A percentile compares a stretch with the other conserved stretches of the same genome.
Evolutionary conservation across 2,888 invertebrate species (phyloP).

Genomic region (Allolobophora icterica): DNA sequence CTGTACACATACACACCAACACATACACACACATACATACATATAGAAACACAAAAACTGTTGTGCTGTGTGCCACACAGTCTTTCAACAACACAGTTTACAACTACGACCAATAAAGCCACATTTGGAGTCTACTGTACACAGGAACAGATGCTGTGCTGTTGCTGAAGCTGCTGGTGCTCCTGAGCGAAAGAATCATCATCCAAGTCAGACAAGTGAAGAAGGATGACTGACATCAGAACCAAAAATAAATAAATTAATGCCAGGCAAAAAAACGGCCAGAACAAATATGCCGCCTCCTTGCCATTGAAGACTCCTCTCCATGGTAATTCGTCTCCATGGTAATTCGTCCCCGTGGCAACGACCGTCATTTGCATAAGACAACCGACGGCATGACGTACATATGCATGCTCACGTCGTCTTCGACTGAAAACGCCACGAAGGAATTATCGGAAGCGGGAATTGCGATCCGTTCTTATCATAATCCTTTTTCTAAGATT

Average conservation of each 20-base stretch:
- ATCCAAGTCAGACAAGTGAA: not conserved
- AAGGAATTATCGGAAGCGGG: not conserved
- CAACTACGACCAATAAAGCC: too few relatives aligned
- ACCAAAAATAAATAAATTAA: not conserved
- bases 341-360: not conserved
- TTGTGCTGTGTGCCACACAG: too few relatives aligned
- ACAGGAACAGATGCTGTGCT: too few relatives aligned
- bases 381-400: not conserved
- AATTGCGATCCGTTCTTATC: not conserved
- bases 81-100: too few relatives aligned
- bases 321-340: not conserved
- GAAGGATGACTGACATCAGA: not conserved
- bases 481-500: not conserved
- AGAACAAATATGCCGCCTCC: not conserved
- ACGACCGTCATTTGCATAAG: constrained; percentile 17
- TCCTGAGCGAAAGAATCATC: not conserved
- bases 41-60: too few relatives aligned
- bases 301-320: not conserved
- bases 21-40: too few relatives aligned
- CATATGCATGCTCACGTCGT: not conserved
- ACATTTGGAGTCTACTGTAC: too few relatives aligned
- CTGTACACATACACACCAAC: too few relatives aligned
- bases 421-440: not conserved
- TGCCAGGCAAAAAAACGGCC: not conserved
- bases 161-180: not conserved